Evolutionary conservation across 2,113 vertebrate species (phyloP).

Genomic region (Canis aureus): DNA sequence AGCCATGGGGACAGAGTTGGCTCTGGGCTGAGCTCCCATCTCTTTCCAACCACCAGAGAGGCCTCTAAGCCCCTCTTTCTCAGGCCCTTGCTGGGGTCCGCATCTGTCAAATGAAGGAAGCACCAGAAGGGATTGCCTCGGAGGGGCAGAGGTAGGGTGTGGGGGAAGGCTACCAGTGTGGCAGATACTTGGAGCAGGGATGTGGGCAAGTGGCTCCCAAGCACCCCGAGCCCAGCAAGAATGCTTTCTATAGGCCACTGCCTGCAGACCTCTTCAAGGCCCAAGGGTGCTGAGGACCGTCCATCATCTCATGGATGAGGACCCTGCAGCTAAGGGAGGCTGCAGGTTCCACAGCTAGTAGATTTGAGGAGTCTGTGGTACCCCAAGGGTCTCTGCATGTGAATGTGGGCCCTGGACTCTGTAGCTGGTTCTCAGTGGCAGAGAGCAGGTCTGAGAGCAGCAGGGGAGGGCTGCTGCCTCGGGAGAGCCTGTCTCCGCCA

Average conservation of each 20-base stretch:
- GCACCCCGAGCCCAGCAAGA: not conserved
- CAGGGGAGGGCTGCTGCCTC: no score
- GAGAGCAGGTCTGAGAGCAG: not conserved
- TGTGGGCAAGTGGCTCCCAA: not conserved
- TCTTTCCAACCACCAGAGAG: not conserved
- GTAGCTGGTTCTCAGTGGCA: not conserved
- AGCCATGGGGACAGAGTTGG: not conserved
- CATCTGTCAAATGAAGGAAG: not conserved
- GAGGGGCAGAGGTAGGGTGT: not conserved
- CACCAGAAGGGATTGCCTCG: not conserved
- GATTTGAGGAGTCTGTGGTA: not conserved
- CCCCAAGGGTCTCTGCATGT: not conserved
- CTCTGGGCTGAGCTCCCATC: not conserved
- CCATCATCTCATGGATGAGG: not conserved
- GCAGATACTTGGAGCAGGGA: not conserved
- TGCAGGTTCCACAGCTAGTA: not conserved
- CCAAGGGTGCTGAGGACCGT: fast-evolving
- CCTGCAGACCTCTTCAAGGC: not conserved
- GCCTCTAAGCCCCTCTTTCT: not conserved
- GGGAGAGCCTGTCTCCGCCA: no score
- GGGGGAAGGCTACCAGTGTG: not conserved
- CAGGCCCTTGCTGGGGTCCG: not conserved
- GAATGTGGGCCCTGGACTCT: not conserved
- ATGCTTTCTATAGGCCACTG: not conserved
- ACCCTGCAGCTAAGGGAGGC: not conserved